Base-by-base conservation (phyloP, 2,113 vertebrate genomes). In the Tachuris rubrigastra region DNA sequence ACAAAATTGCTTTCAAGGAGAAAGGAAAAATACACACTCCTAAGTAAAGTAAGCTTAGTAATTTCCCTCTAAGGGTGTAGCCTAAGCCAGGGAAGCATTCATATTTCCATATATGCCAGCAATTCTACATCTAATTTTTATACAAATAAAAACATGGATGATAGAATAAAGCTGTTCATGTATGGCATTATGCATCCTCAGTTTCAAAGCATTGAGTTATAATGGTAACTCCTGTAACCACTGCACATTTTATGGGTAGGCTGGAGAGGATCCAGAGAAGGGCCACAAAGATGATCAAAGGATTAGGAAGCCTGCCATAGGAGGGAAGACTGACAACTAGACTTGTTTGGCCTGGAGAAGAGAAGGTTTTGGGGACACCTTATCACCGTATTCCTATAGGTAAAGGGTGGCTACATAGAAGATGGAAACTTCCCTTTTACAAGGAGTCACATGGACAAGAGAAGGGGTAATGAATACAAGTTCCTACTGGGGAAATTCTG, bases 381-480 rank as follows among this genome's bases (percentile, higher is more conserved):
- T 25, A 12, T n/a, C 19, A 46, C 24, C 4, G 17, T 12, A 8
- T 41, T 60, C 5, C 14, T 23, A 2, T 13, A 11, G 15, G 6
- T 27, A 62, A 62, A 76, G 9, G 3, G 2, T 22, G 4, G 14
- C 33, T 53, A 31, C 22, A 22, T 10, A 47, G 46, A 55, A 47
- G 12, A 23, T 12, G 41, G 14, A 47, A 11, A 53, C 11, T 27
- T 30, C 8, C 6, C 41, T 75, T 68, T 47, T 35, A 27, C 24
- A 25, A 68, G 53, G 20, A 60, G 4, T 82, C n/a, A 31, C 8
- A 15, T 15, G 30, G 24, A 14, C 8, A 62, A 30, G 14, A 41
- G 0, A 2, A 68, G 9, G 5, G 7, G 6, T 22, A 35, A 47
- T 22, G 24, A 15, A 41, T 25, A 6, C 21, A 27, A n/a, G 11